These are phyloP conservation scores for Spea bombifrons DNA, from an alignment of 2,113 vertebrate species.

Conservation along the genomic window DNA sequence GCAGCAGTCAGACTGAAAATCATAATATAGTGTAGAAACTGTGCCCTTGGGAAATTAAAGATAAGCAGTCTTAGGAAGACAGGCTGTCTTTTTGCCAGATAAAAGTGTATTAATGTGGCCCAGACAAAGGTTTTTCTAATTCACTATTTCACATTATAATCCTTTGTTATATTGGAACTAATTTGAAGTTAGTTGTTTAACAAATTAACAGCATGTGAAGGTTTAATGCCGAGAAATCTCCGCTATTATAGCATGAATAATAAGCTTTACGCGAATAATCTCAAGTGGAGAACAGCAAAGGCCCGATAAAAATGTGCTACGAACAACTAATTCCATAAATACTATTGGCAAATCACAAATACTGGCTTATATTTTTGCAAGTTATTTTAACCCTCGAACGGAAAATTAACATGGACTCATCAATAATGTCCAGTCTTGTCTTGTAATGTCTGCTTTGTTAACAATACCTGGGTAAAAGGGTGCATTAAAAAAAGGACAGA, in stretches of 20 bases:
- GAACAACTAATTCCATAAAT: not conserved
- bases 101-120: constrained; percentile 43
- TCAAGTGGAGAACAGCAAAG: constrained; percentile 10
- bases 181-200: constrained; percentile 42
- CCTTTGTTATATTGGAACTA: constrained; percentile 43
- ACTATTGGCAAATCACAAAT: no score
- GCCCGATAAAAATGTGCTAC: constrained; percentile 19
- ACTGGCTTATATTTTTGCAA: no score
- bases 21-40: constrained; percentile 38
- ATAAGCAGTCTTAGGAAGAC: constrained; percentile 36
- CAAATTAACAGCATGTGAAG: constrained; percentile 36
- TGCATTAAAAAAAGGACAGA: no score
- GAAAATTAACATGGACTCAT: no score
- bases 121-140: constrained; percentile 46
- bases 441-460: no score
- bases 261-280: constrained; percentile 25
- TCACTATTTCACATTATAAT: constrained; percentile 44
- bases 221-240: constrained; percentile 37
- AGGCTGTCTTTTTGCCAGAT: constrained; percentile 37
- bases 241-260: constrained; percentile 23
- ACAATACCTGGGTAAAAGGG: no score
- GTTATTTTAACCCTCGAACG: no score
- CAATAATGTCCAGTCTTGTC: no score
- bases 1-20: constrained; percentile 34
- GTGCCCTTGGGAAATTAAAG: constrained; percentile 46